Percentiles rank a stretch among this genome's conserved stretches.
Evolutionary conservation across 2,888 invertebrate genomes (phyloP).

Genomic region (Lasioglossum morio): DNA sequence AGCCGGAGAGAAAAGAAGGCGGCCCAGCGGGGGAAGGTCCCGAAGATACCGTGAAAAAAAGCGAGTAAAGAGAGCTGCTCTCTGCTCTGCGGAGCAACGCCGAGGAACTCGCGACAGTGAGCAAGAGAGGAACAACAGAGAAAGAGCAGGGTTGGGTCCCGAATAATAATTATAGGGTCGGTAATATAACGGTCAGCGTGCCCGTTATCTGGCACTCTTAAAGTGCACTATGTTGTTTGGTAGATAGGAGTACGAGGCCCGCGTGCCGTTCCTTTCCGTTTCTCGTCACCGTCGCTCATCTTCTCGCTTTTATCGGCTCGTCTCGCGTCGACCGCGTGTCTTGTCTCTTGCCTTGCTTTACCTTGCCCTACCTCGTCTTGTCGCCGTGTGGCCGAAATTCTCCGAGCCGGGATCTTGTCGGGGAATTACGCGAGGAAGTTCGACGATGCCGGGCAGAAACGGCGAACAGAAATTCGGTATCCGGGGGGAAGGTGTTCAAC

Average conservation of each 20-base stretch:
- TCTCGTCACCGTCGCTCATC: constrained; percentile 64
- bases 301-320: constrained; percentile 43
- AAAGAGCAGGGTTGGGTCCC: constrained; percentile 40
- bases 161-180: constrained; percentile 82
- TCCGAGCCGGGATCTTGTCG: constrained; percentile 14
- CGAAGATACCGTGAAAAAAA: constrained; percentile 31
- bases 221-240: constrained; percentile 82
- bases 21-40: constrained; percentile 60
- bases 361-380: not conserved
- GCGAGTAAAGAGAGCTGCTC: constrained; percentile 9
- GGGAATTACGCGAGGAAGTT: constrained; percentile 38
- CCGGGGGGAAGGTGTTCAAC: constrained; percentile 14
- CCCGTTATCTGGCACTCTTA: constrained; percentile 80
- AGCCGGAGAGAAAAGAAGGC: constrained; percentile 66
- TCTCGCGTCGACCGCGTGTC: constrained; percentile 16
- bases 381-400: constrained; percentile 28
- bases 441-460: constrained; percentile 4
- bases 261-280: constrained; percentile 53
- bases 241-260: constrained; percentile 73
- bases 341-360: not conserved
- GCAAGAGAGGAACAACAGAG: not conserved
- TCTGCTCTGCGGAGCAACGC: constrained; percentile 5
- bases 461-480: constrained; percentile 8
- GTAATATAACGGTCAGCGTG: constrained; percentile 81
- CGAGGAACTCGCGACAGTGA: constrained; percentile 1